Evolutionary conservation across 2,888 invertebrate genomes (phyloP).

Genomic region (Acleris emargana): DNA sequence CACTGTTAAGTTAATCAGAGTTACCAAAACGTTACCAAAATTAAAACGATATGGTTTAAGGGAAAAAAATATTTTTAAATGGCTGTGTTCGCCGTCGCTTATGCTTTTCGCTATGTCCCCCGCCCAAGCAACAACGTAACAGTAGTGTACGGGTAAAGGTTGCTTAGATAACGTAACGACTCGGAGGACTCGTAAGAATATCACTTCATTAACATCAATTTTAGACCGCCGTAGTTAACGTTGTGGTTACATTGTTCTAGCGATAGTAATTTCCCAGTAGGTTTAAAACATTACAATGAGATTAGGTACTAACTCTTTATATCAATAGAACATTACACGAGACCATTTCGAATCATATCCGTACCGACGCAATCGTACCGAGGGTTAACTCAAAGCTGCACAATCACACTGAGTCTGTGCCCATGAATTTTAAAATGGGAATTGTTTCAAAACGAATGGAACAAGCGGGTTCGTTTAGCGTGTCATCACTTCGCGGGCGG

Average conservation of each 20-base stretch:
- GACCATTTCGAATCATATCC: slow-evolving; percentile 4
- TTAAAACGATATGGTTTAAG: no score
- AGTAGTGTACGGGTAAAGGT: slow-evolving; percentile 49
- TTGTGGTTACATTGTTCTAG: background rate
- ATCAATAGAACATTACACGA: background rate
- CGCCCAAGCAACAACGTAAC: slow-evolving; percentile 11
- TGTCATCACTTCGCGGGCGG: slow-evolving; percentile 35
- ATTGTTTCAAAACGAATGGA: slow-evolving; percentile 38
- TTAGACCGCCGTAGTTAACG: slow-evolving; percentile 34
- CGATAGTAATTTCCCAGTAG: background rate
- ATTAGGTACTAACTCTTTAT: background rate
- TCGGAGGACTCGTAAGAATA: slow-evolving; percentile 57
- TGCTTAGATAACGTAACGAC: slow-evolving; percentile 68
- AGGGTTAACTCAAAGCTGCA: slow-evolving; percentile 28
- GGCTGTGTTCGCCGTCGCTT: slow-evolving; percentile 1
- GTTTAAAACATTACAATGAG: background rate
- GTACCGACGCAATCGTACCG: slow-evolving; percentile 7
- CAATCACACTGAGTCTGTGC: slow-evolving; percentile 34
- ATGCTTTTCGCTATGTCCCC: slow-evolving; percentile 2
- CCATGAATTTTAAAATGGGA: slow-evolving; percentile 38
- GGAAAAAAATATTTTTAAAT: background rate
- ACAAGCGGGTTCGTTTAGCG: slow-evolving; percentile 41
- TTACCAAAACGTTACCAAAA: no score
- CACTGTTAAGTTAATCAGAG: no score
- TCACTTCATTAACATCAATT: slow-evolving; percentile 55